Evolutionary conservation across 1,140 invertebrate species (phyloP).

Genomic region (Cryptotermes secundus): DNA sequence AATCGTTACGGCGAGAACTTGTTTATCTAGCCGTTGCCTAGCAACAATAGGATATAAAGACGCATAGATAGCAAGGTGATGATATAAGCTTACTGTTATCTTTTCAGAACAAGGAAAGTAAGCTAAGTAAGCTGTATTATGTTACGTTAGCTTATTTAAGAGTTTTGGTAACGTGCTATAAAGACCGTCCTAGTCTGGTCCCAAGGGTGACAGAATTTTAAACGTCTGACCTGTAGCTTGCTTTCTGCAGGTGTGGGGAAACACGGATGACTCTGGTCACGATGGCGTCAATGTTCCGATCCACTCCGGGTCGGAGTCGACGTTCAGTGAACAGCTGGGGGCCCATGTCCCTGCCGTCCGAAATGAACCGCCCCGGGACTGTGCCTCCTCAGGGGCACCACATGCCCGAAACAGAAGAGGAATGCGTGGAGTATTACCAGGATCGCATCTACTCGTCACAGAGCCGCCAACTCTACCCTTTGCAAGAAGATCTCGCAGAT

Average conservation of each 20-base stretch:
- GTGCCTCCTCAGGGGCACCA: slow-evolving; percentile 45
- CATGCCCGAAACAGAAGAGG: slow-evolving; percentile 62
- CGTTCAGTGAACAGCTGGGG: slow-evolving; percentile 49
- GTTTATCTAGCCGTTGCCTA: too few relatives aligned
- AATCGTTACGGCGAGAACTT: too few relatives aligned
- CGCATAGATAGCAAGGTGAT: too few relatives aligned
- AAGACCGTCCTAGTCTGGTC: too few relatives aligned
- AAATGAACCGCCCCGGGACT: slow-evolving; percentile 40
- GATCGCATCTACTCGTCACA: slow-evolving; percentile 74
- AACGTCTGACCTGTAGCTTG: too few relatives aligned
- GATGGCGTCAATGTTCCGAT: slow-evolving; percentile 38
- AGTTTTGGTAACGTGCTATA: too few relatives aligned
- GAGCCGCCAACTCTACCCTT: slow-evolving; percentile 72
- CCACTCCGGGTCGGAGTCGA: not conserved
- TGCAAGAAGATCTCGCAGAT: slow-evolving; percentile 82
- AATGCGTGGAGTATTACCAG: slow-evolving; percentile 70
- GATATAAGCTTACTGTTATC: too few relatives aligned
- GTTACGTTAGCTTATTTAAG: too few relatives aligned
- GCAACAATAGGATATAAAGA: too few relatives aligned
- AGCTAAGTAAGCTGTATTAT: too few relatives aligned
- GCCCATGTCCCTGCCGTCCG: slow-evolving; percentile 48
- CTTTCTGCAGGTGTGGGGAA: not conserved
- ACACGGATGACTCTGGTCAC: not conserved
- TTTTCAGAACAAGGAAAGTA: too few relatives aligned
- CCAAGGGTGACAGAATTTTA: too few relatives aligned